Percentiles rank a stretch among this genome's conserved stretches.
phyloP scores from a whole-genome alignment of 2,888 invertebrate species.

The Timandra comae region DNA sequence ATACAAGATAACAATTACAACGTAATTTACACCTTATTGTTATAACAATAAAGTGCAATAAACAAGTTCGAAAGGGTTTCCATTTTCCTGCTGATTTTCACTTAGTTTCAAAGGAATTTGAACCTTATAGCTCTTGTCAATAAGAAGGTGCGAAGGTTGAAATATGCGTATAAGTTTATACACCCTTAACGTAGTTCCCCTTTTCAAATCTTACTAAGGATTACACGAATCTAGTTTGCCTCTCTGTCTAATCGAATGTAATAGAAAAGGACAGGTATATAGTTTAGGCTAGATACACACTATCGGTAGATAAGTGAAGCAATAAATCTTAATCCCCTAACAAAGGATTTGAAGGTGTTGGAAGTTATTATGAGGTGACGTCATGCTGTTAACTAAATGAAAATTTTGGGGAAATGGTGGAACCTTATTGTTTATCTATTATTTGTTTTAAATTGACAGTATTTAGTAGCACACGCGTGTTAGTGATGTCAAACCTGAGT shows the following conservation, averaged over 20 bases:
- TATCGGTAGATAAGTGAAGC: constrained; percentile 26
- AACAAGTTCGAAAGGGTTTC: too few relatives aligned
- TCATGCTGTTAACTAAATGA: constrained; percentile 31
- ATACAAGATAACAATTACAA: too few relatives aligned
- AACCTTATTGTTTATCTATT: not conserved
- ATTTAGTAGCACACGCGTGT: too few relatives aligned
- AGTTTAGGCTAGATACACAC: constrained; percentile 20
- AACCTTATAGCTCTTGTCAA: constrained; percentile 1
- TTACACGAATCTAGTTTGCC: constrained; percentile 24
- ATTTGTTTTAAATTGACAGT: too few relatives aligned
- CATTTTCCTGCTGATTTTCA: too few relatives aligned
- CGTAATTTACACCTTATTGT: too few relatives aligned
- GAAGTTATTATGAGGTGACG: constrained; percentile 25
- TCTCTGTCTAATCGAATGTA: constrained; percentile 16
- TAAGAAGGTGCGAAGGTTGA: not conserved
- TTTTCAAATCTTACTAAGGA: constrained; percentile 35
- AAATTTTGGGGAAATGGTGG: not conserved
- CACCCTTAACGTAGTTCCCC: constrained; percentile 32
- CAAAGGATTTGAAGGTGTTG: constrained; percentile 16
- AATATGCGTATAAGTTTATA: constrained; percentile 1
- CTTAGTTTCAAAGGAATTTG: constrained; percentile 9
- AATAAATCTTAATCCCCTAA: constrained; percentile 53
- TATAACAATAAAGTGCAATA: too few relatives aligned
- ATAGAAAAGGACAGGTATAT: constrained; percentile 14
- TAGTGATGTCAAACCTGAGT: too few relatives aligned